Base-by-base conservation (phyloP, 2,113 vertebrate genomes). In the Dicaeum eximium region DNA sequence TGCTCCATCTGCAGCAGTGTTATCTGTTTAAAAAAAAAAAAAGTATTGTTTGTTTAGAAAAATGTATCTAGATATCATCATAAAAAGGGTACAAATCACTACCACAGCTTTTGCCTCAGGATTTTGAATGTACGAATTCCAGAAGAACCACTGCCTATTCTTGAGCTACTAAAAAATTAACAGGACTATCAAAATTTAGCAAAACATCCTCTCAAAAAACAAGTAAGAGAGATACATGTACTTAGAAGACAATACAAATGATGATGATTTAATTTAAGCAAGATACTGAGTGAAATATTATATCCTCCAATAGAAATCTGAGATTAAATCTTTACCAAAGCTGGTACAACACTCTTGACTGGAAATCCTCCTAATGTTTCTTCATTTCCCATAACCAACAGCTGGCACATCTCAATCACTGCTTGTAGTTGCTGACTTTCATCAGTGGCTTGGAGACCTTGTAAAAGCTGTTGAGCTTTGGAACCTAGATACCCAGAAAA, bases 1-100 rank as follows among this genome's bases (percentile, higher is more conserved):
- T 99, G 99, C 95, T 99, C 99, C 99, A 99, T 99, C 97, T 99
- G 99, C 95, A 99, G 98, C 96, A 99, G 97, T 30, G 99, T 99
- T 98, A 99, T 99, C 99, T 99, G 94, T 94, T 96, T n/a, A 50
- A 70, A 81, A 88, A 88, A n/a, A 80, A 87, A 56, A 88, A 53
- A 45, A 54, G 11, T 11, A 73, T 21, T 57, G 6, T 75, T 90
- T 77, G 15, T 77, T 95, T 60, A 54, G 30, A 25, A 86, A 38
- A 73, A 73, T 15, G 1, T 13, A 58, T 6, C 31, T 58, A 58
- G 24, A 10, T 22, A 61, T 7, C 33, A 57, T 31, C 35, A 35
- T 19, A 17, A 77, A 56, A 51, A 40, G 21, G 18, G 18, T 37
- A 88, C 10, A 83, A 61, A 45, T 28, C 35, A 72, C 13, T 51